These are phyloP conservation scores for Melanerpes aurifrons DNA, from an alignment of 2,113 vertebrate genomes.

Conservation along the genomic window DNA sequence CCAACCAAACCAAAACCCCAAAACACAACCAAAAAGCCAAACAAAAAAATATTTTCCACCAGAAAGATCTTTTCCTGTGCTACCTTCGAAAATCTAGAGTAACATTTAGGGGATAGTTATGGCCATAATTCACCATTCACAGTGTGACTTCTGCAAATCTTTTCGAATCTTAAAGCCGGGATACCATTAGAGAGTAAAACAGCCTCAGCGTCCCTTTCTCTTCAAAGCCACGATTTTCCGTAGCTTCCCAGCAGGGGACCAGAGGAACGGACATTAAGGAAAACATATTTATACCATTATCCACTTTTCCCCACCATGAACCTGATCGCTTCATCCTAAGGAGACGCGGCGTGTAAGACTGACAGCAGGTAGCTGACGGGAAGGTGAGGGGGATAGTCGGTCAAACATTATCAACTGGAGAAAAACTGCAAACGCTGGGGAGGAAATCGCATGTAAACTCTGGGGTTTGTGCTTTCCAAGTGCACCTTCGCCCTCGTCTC, in stretches of 20 bases:
- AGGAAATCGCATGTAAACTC: not conserved
- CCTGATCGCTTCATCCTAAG: not conserved
- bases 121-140: not conserved
- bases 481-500: not conserved
- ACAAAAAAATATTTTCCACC: not conserved
- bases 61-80: not conserved
- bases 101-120: not conserved
- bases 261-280: not conserved
- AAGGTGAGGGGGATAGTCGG: not conserved
- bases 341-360: not conserved
- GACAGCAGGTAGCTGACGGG: not conserved
- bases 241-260: not conserved
- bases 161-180: not conserved
- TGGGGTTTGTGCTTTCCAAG: not conserved
- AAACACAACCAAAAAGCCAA: too few relatives aligned
- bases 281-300: not conserved
- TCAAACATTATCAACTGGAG: not conserved
- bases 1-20: too few relatives aligned
- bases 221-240: not conserved
- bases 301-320: not conserved
- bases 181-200: not conserved
- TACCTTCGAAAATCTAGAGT: not conserved
- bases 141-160: not conserved
- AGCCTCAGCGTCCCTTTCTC: not conserved
- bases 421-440: not conserved